phyloP scores from a whole-genome alignment of 2,888 invertebrate genomes.

The Tineola bisselliella region DNA sequence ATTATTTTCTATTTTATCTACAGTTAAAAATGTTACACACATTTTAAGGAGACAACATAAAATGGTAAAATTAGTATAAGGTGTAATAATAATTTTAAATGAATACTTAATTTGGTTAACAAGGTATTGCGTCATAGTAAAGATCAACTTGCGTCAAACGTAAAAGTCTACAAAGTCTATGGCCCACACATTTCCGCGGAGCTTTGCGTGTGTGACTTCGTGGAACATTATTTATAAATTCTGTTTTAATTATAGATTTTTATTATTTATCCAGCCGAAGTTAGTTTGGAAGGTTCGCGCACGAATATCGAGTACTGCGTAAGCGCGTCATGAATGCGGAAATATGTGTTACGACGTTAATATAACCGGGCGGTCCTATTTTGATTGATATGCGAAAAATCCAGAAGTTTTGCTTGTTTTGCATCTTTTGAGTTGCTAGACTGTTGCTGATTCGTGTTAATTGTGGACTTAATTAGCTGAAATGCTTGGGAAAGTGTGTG shows the following conservation, averaged over 20 bases:
- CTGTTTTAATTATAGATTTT: constrained; percentile 52
- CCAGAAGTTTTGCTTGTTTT: not conserved
- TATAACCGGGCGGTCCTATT: not conserved
- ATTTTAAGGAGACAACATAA: not conserved
- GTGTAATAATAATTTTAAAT: no score
- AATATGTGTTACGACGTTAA: constrained; percentile 66
- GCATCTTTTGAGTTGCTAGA: not conserved
- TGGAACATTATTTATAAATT: constrained; percentile 52
- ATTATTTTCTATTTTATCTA: not conserved
- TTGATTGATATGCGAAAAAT: not conserved
- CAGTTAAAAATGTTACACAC: not conserved
- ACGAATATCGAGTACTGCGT: constrained; percentile 32
- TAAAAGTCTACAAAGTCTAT: constrained; percentile 30
- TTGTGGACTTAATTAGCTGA: not conserved
- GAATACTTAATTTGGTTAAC: no score
- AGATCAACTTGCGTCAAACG: constrained; percentile 1
- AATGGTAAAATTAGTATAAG: no score
- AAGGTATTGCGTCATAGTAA: not conserved
- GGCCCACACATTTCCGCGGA: constrained; percentile 33
- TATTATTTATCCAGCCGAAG: constrained; percentile 39
- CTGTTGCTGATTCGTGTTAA: constrained; percentile 1
- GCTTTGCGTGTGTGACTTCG: constrained; percentile 57
- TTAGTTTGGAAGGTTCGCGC: constrained; percentile 39
- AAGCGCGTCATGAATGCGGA: constrained; percentile 38
- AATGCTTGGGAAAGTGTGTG: constrained; percentile 25